These are phyloP conservation scores for Homalodisca vitripennis DNA, from an alignment of 1,140 invertebrate genomes.

Conservation along the genomic window DNA sequence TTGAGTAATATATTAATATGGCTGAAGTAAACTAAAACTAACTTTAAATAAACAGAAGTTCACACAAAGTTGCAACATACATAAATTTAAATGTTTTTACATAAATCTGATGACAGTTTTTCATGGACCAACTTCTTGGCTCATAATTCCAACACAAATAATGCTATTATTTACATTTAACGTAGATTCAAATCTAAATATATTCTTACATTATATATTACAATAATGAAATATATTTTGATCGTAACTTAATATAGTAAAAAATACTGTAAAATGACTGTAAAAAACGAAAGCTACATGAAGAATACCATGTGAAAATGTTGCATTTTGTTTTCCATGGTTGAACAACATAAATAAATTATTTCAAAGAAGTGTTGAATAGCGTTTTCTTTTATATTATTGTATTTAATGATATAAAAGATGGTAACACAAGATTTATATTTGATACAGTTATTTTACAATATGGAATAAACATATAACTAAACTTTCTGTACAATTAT, in stretches of 20 bases:
- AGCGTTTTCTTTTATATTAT: conserved; percentile 4
- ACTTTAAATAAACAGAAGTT: too few species aligned
- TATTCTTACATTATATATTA: conserved; percentile 17
- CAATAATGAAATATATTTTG: conserved; percentile 25
- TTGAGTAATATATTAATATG: too few species aligned
- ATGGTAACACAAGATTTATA: conserved; percentile 15
- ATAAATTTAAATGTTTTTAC: too few species aligned
- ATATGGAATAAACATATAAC: conserved; percentile 1
- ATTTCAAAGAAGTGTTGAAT: background rate
- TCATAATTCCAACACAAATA: background rate
- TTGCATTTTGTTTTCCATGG: background rate
- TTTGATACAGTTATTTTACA: conserved; percentile 27
- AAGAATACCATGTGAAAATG: background rate
- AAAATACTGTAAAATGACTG: conserved; percentile 27
- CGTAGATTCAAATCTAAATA: conserved; percentile 3
- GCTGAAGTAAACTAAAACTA: too few species aligned
- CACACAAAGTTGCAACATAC: too few species aligned
- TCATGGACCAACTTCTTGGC: background rate
- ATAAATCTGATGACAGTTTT: too few species aligned
- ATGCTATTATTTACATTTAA: conserved; percentile 14
- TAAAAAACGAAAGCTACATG: conserved; percentile 11
- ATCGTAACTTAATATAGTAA: conserved; percentile 22
- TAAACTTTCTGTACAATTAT: conserved; percentile 13
- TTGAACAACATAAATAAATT: conserved; percentile 12
- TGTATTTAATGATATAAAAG: background rate